Base-by-base conservation (phyloP, 2,113 vertebrate species). In the Potamarius usumacintae region DNA sequence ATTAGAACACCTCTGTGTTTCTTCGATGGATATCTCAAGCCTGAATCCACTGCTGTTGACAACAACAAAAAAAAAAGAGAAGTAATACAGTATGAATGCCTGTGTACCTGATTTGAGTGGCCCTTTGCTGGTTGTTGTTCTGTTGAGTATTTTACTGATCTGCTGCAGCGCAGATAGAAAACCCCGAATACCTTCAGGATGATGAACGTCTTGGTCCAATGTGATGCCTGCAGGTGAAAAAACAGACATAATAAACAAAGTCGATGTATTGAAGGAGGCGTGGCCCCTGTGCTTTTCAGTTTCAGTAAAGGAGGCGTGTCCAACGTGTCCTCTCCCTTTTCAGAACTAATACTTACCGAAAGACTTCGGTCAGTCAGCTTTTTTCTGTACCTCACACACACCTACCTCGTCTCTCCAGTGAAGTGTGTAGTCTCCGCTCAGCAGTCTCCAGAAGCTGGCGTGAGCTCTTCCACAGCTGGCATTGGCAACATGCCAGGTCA, bases 401-500 rank as follows among this genome's bases (percentile, higher is more conserved):
- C 89, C 53, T 88, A 98, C 98, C 97, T 90, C 94, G 93, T 42
- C 89, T 92, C 92, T 99, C 98, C 30, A 97, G 92, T 89, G 95
- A 96, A 88, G 53, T 92, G 89, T 90, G 91, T 1, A 98, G 95
- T 55, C 95, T 89, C 77, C 98, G 96, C 90, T 99, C 98, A 0
- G 98, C 96, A 0, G 96, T 97, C 91, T 99, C 98, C 89, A 99
- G 94, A 83, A 99, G 96, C 91, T 99, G 97, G 55, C 97, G 96
- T 82, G 97, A 97, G 0, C 97, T 99, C 93, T 98, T 99, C 98
- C 98, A 99, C 7, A 99, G 96, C 88, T 91, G 96, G 90, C 98
- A 97, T 91, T 97, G 97, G 87, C 96, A 98, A 92, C 97, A 98
- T 25, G 98, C 97, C n/a, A 99, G 94, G 94, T 99, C 98, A 88